Conservation (phyloP, 2,113 vertebrate species). For the Procavia capensis region DNA sequence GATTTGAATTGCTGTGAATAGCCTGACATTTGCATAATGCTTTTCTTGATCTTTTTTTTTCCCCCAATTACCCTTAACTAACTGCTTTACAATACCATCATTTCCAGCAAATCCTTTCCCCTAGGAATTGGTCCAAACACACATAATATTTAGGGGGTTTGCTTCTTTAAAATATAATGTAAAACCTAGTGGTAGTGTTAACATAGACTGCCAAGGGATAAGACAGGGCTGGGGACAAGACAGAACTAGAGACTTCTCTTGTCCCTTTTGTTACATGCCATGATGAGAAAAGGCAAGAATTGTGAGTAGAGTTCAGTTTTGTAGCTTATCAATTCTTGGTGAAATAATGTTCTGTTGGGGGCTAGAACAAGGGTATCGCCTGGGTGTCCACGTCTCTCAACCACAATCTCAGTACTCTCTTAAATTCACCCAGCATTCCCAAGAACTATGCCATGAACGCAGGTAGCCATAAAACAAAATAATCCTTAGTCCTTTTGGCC, state of each 20-base stretch:
- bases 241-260: not conserved
- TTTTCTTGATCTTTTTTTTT: not conserved
- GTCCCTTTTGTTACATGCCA: not conserved
- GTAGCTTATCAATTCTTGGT: not conserved
- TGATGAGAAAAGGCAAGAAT: not conserved
- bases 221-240: not conserved
- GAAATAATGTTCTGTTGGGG: not conserved
- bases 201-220: not conserved
- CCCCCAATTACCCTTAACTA: not conserved
- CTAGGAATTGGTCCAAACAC: not conserved
- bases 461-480: not conserved
- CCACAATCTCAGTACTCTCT: not conserved
- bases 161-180: not conserved
- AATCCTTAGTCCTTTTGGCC: not conserved
- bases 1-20: slow-evolving; percentile 66
- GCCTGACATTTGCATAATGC: slow-evolving; percentile 63
- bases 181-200: not conserved
- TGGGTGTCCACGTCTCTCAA: not conserved
- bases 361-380: not conserved
- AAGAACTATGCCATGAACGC: not conserved
- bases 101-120: slow-evolving; percentile 18
- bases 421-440: not conserved
- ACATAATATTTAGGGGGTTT: not conserved
- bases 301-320: not conserved
- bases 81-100: slow-evolving; percentile 61